Evolutionary conservation across 2,113 vertebrate genomes (phyloP), one percentile per base, ranked within the genome.

Genomic region (Clinocottus analis): DNA sequence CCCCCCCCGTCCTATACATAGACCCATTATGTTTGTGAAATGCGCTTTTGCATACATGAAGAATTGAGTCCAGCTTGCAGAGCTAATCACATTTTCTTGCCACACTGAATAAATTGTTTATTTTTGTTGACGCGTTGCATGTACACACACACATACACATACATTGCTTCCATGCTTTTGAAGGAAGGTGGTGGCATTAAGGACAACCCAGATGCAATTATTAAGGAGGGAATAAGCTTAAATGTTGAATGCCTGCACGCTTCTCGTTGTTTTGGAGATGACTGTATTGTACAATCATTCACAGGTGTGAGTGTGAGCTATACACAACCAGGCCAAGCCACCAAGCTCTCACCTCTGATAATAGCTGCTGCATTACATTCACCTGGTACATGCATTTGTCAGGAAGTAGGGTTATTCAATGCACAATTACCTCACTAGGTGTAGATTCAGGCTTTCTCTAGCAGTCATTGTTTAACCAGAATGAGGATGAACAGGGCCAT

Each of bases 241-340:
- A 8, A 37, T 80, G 43, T 80, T 45, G 27, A 69, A 69, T 23
- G 11, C 12, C 64, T 35, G 68, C 41, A 73, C 21, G 13, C 16
- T 72, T 67, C 37, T 31, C 29, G 29, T 31, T 78, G 66, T 73
- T 72, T 49, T 49, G 27, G 41, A 35, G 25, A 25, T 10, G 14
- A 47, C 7, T 23, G 0, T 79, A 33, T 14, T 47, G 53, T 66
- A 2, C 37, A 68, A 13, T 53, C 23, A 12, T 65, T 69, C 74
- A 82, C 86, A 86, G 75, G 77, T 66, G 69, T 14, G 14, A 16
- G 55, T 29, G 25, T 56, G n/a, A 8, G 37, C 33, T 56, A 49
- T 41, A 43, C 41, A 49, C 53, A 62, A 72, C 72, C 66, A 21
- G 39, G 1, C n/a, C n/a, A 72, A 59, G 23, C 23, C 37, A 60